Base-by-base conservation (phyloP, 2,888 invertebrate species). In the Amaurobius ferox region DNA sequence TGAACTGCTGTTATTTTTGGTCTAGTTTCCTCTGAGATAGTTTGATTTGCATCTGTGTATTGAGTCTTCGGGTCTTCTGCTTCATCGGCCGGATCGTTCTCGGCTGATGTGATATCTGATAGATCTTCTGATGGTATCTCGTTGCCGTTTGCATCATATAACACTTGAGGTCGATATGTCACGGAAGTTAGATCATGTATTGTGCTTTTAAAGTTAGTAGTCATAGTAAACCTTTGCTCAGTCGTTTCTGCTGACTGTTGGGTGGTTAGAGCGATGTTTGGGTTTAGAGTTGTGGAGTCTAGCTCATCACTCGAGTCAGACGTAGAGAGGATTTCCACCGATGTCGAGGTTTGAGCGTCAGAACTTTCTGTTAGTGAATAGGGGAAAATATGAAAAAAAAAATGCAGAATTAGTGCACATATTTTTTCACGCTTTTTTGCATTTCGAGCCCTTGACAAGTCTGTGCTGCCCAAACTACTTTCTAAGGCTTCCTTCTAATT, bases 111-210 rank as follows among this genome's bases (percentile, higher is more conserved):
- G 11, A 13, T n/a, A 5, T 66, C 66, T 3, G 67, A 35, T 16
- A 28, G 29, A 23, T 91, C 92, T 28, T 91, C 91, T 48, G 90
- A 90, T 23, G 91, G 5, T n/a, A 86, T 86, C 32, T 79, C 79
- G 32, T 86, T 72, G 23, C 86, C 86, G 23, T 86, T 67, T 28
- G 79, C 86, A 32, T 86, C 86, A 35, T 86, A 86, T 29, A 86
- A 68, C 6, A 86, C 67, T 23, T 78, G 72, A 6, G 67, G 30
- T 62, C 28, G 68, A 30, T 71, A 71, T 3, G 30, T 19, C 7
- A 32, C 48, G 23, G 71, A 55, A n/a, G 44, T 55, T 19, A 7
- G 71, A 48, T 48, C 48, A 55, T 71, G 5, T 5, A 28, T 19
- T 30, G 32, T 61, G 11, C 32, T 16, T 23, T 77, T 55, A 30